Conservation (phyloP, 2,888 invertebrate species). For the Dolomedes plantarius region DNA sequence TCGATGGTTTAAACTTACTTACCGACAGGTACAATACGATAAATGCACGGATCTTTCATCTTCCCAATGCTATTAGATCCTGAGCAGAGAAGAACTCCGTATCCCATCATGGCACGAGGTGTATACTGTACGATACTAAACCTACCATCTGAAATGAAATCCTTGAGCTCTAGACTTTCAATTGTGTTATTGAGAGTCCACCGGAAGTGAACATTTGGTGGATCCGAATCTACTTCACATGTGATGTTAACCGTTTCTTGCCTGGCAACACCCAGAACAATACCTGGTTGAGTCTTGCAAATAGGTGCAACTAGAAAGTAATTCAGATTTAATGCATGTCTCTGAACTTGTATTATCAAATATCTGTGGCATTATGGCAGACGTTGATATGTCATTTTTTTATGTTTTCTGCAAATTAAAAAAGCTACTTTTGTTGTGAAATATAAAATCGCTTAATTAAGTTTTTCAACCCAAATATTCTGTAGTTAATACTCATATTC, state of each 20-base stretch:
- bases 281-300: constrained; percentile 87
- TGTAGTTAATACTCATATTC: too few species aligned
- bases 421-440: too few species aligned
- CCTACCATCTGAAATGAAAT: constrained; percentile 83
- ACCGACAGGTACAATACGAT: constrained; percentile 95
- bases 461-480: too few species aligned
- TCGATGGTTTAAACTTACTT: not conserved
- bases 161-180: constrained; percentile 25
- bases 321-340: too few species aligned
- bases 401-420: too few species aligned
- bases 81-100: constrained; percentile 91
- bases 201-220: constrained; percentile 62
- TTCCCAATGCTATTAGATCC: constrained; percentile 88
- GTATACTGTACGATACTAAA: constrained; percentile 90
- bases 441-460: too few species aligned
- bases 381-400: too few species aligned
- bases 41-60: constrained; percentile 90
- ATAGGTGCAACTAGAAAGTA: constrained; percentile 89
- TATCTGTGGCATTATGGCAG: too few species aligned
- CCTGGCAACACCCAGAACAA: constrained; percentile 92
- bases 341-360: too few species aligned
- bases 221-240: constrained; percentile 71
- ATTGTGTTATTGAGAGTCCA: constrained; percentile 56
- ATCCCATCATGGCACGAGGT: constrained; percentile 92
- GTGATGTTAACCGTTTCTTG: constrained; percentile 81